phyloP scores from a whole-genome alignment of 2,888 invertebrate genomes.

The Parascotia fuliginaria region DNA sequence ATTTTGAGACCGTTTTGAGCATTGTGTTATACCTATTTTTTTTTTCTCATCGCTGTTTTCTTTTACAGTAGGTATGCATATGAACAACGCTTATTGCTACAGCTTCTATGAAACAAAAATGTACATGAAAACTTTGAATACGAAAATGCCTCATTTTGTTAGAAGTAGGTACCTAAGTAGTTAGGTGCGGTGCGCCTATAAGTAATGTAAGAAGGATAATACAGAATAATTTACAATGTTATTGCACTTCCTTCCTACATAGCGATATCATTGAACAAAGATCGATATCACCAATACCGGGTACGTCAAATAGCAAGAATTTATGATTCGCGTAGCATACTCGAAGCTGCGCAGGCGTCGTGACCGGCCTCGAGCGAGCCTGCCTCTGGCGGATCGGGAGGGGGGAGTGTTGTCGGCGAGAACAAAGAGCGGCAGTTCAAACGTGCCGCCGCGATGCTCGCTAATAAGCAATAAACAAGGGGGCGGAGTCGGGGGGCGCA shows the following conservation, averaged over 20 bases:
- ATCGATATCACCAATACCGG: conserved; percentile 78
- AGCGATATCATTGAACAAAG: conserved; percentile 75
- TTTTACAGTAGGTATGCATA: too few species aligned
- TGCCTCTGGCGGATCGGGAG: conserved; percentile 32
- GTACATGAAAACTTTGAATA: background rate
- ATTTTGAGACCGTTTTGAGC: too few species aligned
- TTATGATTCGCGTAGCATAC: conserved; percentile 80
- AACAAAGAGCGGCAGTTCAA: conserved; percentile 82
- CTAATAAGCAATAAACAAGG: conserved; percentile 87
- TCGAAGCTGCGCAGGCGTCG: conserved; percentile 71
- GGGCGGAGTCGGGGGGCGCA: conserved; percentile 80
- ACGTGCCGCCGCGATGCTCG: conserved; percentile 79
- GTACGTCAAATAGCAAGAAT: conserved; percentile 83
- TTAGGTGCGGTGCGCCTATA: conserved; percentile 1
- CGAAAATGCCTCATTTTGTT: background rate
- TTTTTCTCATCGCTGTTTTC: too few species aligned
- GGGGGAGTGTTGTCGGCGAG: conserved; percentile 69
- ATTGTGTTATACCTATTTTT: too few species aligned
- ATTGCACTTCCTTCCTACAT: conserved; percentile 74
- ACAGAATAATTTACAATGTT: conserved; percentile 52
- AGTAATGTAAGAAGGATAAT: conserved; percentile 33
- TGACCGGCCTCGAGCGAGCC: conserved; percentile 62
- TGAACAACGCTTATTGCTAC: too few species aligned
- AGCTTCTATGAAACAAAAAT: too few species aligned
- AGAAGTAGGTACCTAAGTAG: too few species aligned